phyloP scores from a whole-genome alignment of 2,797 vertebrate species.

The Myoxocephalus aenaeus region DNA sequence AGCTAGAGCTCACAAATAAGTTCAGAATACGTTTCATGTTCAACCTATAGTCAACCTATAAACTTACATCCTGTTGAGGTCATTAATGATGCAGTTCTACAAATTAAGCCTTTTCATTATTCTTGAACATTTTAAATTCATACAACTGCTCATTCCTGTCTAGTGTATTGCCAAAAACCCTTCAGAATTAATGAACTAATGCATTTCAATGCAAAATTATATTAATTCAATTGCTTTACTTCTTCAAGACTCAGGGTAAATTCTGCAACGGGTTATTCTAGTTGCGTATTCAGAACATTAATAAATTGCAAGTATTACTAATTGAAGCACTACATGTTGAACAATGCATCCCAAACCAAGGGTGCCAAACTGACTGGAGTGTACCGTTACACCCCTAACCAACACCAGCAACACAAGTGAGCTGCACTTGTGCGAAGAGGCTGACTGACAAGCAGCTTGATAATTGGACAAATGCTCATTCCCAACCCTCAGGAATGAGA shows the following conservation, averaged over 20 bases:
- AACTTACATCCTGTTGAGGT: neutral
- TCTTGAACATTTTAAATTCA: neutral
- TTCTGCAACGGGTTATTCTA: neutral
- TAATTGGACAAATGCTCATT: conserved; percentile 82
- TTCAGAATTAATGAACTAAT: neutral
- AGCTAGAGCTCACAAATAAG: neutral
- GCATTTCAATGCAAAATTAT: neutral
- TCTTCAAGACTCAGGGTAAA: neutral
- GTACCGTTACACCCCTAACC: conserved; percentile 64
- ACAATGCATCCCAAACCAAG: conserved; percentile 59
- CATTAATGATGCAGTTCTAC: neutral
- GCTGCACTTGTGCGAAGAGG: conserved; percentile 75
- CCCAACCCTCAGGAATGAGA: conserved; percentile 69
- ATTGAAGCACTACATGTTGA: neutral
- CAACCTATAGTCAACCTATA: neutral
- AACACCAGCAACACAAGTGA: conserved; percentile 78
- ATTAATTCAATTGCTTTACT: neutral
- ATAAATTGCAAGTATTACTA: neutral
- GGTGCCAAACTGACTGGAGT: conserved; percentile 22
- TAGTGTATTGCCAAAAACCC: neutral
- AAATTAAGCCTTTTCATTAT: neutral
- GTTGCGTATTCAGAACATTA: neutral
- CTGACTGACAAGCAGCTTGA: conserved; percentile 81
- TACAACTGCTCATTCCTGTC: neutral
- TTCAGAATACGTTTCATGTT: neutral